A percentile compares a stretch with the other conserved stretches of the same genome.
Evolutionary conservation across 2,888 invertebrate genomes (phyloP).

Genomic region (Macroteleia sp.): DNA sequence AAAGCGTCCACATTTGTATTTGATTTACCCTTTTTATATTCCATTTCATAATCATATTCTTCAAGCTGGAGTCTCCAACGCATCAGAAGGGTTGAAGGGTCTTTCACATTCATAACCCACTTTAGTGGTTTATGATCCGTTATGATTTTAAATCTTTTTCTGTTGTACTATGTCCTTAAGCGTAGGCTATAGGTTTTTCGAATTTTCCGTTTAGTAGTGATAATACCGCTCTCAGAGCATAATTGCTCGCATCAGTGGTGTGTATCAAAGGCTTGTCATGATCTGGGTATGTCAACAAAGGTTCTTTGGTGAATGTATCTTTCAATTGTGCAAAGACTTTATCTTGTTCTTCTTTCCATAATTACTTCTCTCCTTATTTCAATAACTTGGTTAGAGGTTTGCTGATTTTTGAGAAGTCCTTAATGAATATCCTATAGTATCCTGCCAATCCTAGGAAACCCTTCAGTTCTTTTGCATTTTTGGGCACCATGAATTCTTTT

Average conservation of each 20-base stretch:
- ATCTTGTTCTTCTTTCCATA: neutral
- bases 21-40: neutral
- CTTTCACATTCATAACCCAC: conserved; percentile 1
- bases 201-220: neutral
- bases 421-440: conserved; percentile 3
- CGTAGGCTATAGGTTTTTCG: neutral
- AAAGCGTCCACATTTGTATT: conserved; percentile 7
- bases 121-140: conserved; percentile 9
- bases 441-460: conserved; percentile 2
- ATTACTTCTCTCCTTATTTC: no score
- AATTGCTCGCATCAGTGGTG: conserved; percentile 2
- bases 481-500: neutral
- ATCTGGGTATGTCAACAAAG: neutral
- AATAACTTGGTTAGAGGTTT: conserved; percentile 1
- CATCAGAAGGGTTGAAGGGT: no score
- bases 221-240: no score
- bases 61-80: neutral
- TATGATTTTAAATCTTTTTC: conserved; percentile 1
- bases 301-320: neutral
- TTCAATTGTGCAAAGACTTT: neutral
- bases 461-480: neutral
- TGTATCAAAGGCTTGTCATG: neutral
- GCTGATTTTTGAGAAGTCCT: neutral
- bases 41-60: neutral
- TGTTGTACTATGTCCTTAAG: neutral